Base-by-base conservation (phyloP, 2,888 invertebrate genomes). In the Vesta saturnalis region DNA sequence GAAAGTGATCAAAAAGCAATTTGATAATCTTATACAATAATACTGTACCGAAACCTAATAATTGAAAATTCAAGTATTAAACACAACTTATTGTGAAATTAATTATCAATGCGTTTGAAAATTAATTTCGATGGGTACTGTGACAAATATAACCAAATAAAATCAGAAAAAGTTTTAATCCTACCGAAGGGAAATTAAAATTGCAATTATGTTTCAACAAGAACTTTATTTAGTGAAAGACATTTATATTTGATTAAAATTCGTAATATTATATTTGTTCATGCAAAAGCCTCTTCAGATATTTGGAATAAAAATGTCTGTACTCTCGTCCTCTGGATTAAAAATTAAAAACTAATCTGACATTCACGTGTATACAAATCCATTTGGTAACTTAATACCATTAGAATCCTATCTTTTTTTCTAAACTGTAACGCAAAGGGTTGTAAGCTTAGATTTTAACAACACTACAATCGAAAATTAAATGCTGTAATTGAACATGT, bases 401-500 rank as follows among this genome's bases (percentile, higher is more conserved):
- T 77, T 74, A 75, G n/a, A n/a, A n/a, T 69, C 69, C 68, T 60
- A 72, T 70, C 70, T 73, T 62, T 73, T 70, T 71, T 73, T 73
- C 68, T 61, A 69, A 58, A 59, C 59, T 47, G 30, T 61, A 63
- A 69, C 59, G 56, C 59, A 62, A 68, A 67, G 75, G 76, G 77
- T 70, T 73, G 73, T 77, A 79, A 79, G 74, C 79, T 75, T 72
- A 75, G 77, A 78, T 77, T 79, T 77, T 77, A 79, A 78, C 78
- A 76, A 76, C 75, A 70, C 72, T 74, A 76, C 76, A 77, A 79
- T 78, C 74, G 76, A 74, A 75, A 77, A 77, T 78, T 77, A 78
- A 79, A 78, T 74, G 74, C 71, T 74, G 75, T 78, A 79, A 79
- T 78, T 79, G 77, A 74, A 74, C 74, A 71, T 74, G 72, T 73